Conservation (phyloP, 2,888 invertebrate species). For the Aphrophora alni region DNA sequence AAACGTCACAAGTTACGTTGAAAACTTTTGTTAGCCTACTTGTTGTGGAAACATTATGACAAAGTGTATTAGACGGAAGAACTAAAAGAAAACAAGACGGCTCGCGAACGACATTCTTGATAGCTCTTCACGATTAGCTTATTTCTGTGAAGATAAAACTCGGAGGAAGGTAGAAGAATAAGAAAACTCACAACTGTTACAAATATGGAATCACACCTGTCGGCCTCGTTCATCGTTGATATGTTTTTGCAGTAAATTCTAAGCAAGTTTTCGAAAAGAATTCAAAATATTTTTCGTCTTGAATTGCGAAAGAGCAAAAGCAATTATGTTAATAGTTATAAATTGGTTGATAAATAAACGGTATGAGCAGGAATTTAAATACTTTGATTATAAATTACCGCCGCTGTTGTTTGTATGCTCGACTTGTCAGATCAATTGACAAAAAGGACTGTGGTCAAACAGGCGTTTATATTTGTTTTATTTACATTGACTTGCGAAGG, state of each 20-base stretch:
- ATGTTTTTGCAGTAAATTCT: background rate
- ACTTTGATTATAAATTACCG: slow-evolving; percentile 6
- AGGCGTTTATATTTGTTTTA: background rate
- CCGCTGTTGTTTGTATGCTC: background rate
- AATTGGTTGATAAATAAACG: slow-evolving; percentile 5
- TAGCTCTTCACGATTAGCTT: too few species aligned
- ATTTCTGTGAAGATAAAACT: too few species aligned
- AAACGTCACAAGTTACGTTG: too few species aligned
- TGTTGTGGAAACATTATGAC: too few species aligned
- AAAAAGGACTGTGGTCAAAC: background rate
- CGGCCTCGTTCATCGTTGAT: background rate
- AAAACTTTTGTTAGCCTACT: too few species aligned
- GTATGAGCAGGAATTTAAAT: slow-evolving; percentile 9
- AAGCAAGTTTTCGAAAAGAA: background rate
- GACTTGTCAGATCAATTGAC: background rate
- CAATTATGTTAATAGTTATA: slow-evolving; percentile 9
- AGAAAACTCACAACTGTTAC: background rate
- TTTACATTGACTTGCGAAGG: background rate
- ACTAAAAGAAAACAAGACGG: too few species aligned
- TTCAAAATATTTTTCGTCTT: background rate
- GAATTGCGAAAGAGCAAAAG: background rate
- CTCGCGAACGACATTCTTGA: too few species aligned
- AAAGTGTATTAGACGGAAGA: too few species aligned
- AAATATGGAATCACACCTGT: background rate
- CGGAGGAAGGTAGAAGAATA: too few species aligned